Percentiles rank a stretch among this genome's conserved stretches.
phyloP scores from a whole-genome alignment of 2,888 invertebrate genomes.

The Oasisia sp. region DNA sequence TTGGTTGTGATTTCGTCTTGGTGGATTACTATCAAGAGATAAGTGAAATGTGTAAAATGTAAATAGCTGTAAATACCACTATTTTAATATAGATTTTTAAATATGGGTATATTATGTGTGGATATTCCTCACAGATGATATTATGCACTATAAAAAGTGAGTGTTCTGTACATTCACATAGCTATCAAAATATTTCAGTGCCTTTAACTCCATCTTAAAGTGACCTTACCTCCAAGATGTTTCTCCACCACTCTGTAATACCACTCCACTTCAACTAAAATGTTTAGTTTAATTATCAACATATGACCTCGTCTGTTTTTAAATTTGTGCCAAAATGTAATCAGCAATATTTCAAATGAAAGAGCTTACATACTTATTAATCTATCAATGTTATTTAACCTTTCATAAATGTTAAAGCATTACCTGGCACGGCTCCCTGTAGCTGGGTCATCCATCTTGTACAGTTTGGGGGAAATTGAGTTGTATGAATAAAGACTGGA shows the following conservation, averaged over 20 bases:
- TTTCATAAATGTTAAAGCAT: background rate
- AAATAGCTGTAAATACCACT: slow-evolving; percentile 12
- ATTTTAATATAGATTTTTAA: background rate
- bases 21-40: background rate
- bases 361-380: background rate
- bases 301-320: background rate
- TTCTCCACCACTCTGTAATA: background rate
- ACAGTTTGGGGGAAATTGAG: background rate
- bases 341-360: background rate
- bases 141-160: background rate
- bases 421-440: background rate
- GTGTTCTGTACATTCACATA: background rate
- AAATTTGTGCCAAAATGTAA: background rate
- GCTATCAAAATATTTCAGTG: background rate
- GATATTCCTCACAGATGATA: background rate
- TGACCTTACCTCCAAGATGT: background rate
- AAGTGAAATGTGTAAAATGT: background rate
- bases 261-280: background rate
- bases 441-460: background rate
- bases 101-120: background rate
- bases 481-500: background rate
- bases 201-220: background rate
- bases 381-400: background rate
- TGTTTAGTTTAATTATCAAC: background rate
- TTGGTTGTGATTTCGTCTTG: background rate